Evolutionary conservation across 2,797 vertebrate species (phyloP), one percentile per base, ranked within the genome.

Genomic region (Chelonia mydas): DNA sequence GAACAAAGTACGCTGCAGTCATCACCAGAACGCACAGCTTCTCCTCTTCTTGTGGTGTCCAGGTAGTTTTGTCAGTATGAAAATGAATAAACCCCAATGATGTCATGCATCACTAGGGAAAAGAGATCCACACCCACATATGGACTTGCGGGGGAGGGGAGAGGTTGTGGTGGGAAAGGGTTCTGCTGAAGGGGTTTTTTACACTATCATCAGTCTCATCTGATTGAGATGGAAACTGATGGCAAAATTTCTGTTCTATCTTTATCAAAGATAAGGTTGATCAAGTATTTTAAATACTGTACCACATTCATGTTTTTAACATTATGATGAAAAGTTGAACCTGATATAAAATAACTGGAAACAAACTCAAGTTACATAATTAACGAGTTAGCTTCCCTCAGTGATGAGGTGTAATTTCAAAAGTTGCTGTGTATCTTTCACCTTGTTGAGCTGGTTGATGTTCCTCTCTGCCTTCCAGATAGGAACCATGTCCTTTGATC

Each of bases 61-160:
- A 12, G 3, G 53, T 76, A 86, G 79, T 19, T 6, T 49, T 45
- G 76, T 41, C 74, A 86, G 88, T 50, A 27, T 53, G n/a, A 81
- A 94, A 93, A 89, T 91, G 85, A 84, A 45, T 87, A 88, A 72
- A 72, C 10, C 65, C 5, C n/a, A 72, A 85, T 81, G 33, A n/a
- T 57, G 79, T 84, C 86, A 49, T 78, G 0, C 93, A 94, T 94
- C 83, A 65, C 82, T 33, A 91, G 82, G 91, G 81, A 94, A 77
- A 94, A 76, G 77, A 83, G 96, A 96, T 94, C 90, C 95, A 96
- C 95, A 96, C 91, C 85, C 87, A 78, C 61, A 92, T 90, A 78
- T 92, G 90, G 12, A 41, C 17, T 41, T 37, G 59, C 6, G 13
- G 31, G n/a, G n/a, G 17, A n/a, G 5, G 8, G 33, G 33, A 6